Percentiles rank a stretch among this genome's conserved stretches.
Evolutionary conservation across 1,140 invertebrate species (phyloP).

Genomic region (Maconellicoccus hirsutus): DNA sequence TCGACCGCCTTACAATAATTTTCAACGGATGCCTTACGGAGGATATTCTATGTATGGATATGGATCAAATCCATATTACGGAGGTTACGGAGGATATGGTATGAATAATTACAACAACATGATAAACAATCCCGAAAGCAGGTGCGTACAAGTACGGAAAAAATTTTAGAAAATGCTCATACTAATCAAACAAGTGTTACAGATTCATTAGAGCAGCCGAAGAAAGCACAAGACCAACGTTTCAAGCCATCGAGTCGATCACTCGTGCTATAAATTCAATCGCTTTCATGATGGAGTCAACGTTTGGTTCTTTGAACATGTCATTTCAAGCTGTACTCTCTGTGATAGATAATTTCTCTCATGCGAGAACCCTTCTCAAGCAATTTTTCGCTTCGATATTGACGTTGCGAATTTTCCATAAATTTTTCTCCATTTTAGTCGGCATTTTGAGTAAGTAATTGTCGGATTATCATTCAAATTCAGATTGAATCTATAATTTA

Average conservation of each 20-base stretch:
- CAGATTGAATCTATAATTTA: background rate
- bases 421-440: background rate
- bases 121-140: background rate
- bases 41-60: background rate
- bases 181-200: background rate
- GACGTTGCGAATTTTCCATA: background rate
- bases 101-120: background rate
- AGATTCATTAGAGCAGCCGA: slow-evolving; percentile 11
- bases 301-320: slow-evolving; percentile 4
- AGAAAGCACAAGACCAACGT: slow-evolving; percentile 3
- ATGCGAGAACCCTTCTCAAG: background rate
- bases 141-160: background rate
- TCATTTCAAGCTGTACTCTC: slow-evolving; percentile 9
- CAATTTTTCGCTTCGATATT: slow-evolving; percentile 8
- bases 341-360: slow-evolving; percentile 16
- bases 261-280: slow-evolving; percentile 7
- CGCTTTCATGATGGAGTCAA: slow-evolving; percentile 13
- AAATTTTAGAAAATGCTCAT: too few species aligned
- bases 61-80: background rate
- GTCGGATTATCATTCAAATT: background rate
- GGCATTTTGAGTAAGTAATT: background rate
- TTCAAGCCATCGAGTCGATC: background rate
- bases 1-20: background rate
- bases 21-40: background rate
- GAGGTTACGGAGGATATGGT: background rate